Conservation (phyloP, 2,797 vertebrate genomes). For the Odontamblyopus lacepedii region DNA sequence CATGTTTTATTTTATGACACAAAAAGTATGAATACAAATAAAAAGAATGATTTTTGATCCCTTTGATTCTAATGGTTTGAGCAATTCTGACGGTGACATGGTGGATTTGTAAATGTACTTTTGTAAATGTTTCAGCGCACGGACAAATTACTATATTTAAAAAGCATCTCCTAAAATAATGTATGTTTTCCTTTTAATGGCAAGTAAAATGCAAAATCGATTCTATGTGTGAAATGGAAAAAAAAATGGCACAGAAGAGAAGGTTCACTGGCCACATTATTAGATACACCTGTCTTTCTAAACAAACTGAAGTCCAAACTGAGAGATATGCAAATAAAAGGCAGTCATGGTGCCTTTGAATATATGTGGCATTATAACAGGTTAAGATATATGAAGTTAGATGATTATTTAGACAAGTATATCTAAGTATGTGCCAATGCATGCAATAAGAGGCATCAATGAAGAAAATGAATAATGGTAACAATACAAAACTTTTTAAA, state of each 20-base stretch:
- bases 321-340: not conserved
- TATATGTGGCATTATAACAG: not conserved
- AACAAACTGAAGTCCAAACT: not conserved
- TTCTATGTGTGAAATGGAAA: not conserved
- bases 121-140: slow-evolving; percentile 6
- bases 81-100: slow-evolving; percentile 1
- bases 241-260: not conserved
- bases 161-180: slow-evolving; percentile 22
- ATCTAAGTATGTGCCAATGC: not conserved
- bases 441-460: not conserved
- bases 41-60: not conserved
- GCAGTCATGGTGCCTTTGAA: not conserved
- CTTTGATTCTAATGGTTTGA: slow-evolving; percentile 5
- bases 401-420: not conserved
- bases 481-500: slow-evolving; percentile 1
- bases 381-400: not conserved
- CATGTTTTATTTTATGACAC: slow-evolving; percentile 12
- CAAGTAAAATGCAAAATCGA: not conserved
- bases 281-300: not conserved
- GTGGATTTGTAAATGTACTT: slow-evolving; percentile 48
- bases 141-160: slow-evolving; percentile 23
- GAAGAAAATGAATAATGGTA: not conserved
- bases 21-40: slow-evolving; percentile 6
- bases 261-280: not conserved
- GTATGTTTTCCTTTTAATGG: slow-evolving; percentile 15